Evolutionary conservation across 2,113 vertebrate species (phyloP).

Genomic region (Ciconia maguari): DNA sequence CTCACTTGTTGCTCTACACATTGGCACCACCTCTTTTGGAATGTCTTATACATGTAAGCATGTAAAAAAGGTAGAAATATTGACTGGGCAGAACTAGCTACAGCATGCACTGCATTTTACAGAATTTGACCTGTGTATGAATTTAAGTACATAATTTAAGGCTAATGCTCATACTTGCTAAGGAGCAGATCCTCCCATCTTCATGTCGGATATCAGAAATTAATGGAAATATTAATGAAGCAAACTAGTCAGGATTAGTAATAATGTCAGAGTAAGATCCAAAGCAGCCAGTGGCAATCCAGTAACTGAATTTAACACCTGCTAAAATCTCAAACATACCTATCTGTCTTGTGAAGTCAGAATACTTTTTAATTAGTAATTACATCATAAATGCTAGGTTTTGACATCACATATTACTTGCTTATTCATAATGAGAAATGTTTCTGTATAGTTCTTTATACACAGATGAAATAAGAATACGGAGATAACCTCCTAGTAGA

Average conservation of each 20-base stretch:
- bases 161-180: not conserved
- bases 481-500: not conserved
- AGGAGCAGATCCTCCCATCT: not conserved
- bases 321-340: not conserved
- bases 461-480: not conserved
- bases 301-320: not conserved
- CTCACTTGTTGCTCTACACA: not conserved
- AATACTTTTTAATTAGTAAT: not conserved
- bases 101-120: not conserved
- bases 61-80: not conserved
- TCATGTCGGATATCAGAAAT: not conserved
- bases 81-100: not conserved
- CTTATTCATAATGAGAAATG: not conserved
- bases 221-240: not conserved
- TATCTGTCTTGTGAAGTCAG: not conserved
- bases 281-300: not conserved
- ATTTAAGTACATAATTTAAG: not conserved
- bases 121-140: not conserved
- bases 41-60: not conserved
- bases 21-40: not conserved
- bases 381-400: not conserved
- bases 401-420: not conserved
- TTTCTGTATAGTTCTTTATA: not conserved
- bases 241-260: not conserved
- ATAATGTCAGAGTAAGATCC: not conserved